These are phyloP conservation scores for Horisme vitalbata DNA, from an alignment of 2,888 invertebrate species.

Conservation along the genomic window DNA sequence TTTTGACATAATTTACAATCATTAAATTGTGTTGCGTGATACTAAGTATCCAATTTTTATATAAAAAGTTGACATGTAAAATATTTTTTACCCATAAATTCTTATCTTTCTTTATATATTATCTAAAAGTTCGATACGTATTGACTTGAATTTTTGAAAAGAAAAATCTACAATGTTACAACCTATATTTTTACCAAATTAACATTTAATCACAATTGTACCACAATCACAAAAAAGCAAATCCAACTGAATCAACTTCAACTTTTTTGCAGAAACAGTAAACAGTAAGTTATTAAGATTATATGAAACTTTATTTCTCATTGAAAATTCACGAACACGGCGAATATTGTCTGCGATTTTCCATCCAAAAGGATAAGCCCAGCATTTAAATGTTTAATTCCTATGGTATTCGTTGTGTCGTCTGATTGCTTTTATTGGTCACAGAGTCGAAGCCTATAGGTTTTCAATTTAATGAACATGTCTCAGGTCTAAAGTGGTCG, in stretches of 20 bases:
- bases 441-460: slow-evolving; percentile 35
- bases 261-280: slow-evolving; percentile 13
- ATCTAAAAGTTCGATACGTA: no score
- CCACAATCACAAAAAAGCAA: slow-evolving; percentile 12
- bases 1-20: no score
- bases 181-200: slow-evolving; percentile 2
- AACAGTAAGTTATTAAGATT: no score
- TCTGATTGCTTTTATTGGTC: slow-evolving; percentile 57
- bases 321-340: slow-evolving; percentile 62
- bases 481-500: slow-evolving; percentile 41
- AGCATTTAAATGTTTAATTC: slow-evolving; percentile 65
- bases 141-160: not conserved
- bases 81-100: no score
- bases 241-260: slow-evolving; percentile 4
- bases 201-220: slow-evolving; percentile 9
- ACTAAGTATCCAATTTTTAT: no score
- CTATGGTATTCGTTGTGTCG: slow-evolving; percentile 52
- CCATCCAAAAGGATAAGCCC: slow-evolving; percentile 63
- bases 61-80: no score
- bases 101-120: no score
- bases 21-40: no score
- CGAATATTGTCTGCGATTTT: slow-evolving; percentile 58
- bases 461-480: slow-evolving; percentile 61
- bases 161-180: not conserved
- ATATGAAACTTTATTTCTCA: slow-evolving; percentile 52